phyloP scores from a whole-genome alignment of 2,888 invertebrate species.

The Nemotelus pantherinus region DNA sequence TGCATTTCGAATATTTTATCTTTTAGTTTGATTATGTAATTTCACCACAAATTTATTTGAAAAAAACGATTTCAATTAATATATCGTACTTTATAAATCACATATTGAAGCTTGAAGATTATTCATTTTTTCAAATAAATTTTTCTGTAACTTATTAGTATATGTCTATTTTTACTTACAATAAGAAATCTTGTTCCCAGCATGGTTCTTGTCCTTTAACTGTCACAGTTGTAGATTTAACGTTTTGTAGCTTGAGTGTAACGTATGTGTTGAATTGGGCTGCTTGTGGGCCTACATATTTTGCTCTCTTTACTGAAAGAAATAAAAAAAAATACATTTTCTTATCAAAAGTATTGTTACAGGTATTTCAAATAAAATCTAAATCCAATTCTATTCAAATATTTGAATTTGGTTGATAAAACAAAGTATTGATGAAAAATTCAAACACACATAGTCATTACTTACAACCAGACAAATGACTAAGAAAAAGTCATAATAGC shows the following conservation, averaged over 20 bases:
- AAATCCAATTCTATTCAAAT: too few species aligned
- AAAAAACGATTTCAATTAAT: not conserved
- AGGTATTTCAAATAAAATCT: not conserved
- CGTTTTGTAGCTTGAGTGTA: slow-evolving; percentile 96
- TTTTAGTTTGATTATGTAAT: too few species aligned
- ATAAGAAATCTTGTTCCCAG: slow-evolving; percentile 99
- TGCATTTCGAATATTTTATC: too few species aligned
- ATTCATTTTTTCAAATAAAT: not conserved
- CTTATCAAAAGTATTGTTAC: not conserved
- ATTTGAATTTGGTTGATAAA: too few species aligned
- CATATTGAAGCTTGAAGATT: too few species aligned
- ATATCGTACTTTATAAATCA: too few species aligned
- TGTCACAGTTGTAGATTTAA: slow-evolving; percentile 96
- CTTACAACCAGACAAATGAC: too few species aligned
- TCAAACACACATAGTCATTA: too few species aligned
- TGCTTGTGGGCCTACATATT: slow-evolving; percentile 84
- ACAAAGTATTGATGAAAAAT: too few species aligned
- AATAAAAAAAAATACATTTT: slow-evolving; percentile 44
- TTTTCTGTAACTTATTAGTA: too few species aligned
- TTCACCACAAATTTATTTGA: not conserved
- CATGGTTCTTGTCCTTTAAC: slow-evolving; percentile 95
- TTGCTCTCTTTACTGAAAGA: slow-evolving; percentile 87
- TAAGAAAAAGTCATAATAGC: too few species aligned
- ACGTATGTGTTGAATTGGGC: slow-evolving; percentile 96
- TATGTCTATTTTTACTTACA: slow-evolving; percentile 77